These are phyloP conservation scores for Gobiocypris rarus DNA, from an alignment of 2,113 vertebrate species.

Conservation along the genomic window DNA sequence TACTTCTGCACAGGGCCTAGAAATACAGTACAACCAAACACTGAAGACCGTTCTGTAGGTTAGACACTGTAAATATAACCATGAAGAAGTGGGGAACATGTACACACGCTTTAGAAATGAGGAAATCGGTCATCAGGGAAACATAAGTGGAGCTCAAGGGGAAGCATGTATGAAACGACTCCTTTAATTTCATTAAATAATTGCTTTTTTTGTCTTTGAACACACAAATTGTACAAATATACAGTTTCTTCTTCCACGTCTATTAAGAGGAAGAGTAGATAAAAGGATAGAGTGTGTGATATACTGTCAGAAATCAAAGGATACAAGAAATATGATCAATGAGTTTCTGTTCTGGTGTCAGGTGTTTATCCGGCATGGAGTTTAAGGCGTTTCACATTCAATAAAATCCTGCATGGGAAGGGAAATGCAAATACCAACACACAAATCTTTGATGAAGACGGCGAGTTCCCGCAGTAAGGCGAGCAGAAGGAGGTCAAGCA, in stretches of 20 bases:
- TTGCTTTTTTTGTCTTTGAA: not conserved
- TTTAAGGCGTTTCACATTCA: constrained; percentile 33
- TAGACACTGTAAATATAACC: not conserved
- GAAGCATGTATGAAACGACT: not conserved
- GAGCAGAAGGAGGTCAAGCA: constrained; percentile 51
- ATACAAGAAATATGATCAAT: not conserved
- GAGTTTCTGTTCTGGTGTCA: not conserved
- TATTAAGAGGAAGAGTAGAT: constrained; percentile 21
- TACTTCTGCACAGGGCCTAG: constrained; percentile 39
- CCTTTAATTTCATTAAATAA: constrained; percentile 46
- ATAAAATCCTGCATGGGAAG: not conserved
- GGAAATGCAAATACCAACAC: constrained; percentile 16
- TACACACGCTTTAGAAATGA: too few species aligned
- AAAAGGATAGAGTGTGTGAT: constrained; percentile 9
- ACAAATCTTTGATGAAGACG: not conserved
- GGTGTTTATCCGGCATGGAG: not conserved
- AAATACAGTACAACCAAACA: not conserved
- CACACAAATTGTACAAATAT: constrained; percentile 40
- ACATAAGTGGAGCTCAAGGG: too few species aligned
- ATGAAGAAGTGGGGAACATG: not conserved
- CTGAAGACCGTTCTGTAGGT: not conserved
- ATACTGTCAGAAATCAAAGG: not conserved
- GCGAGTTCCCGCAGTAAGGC: not conserved
- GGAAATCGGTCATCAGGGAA: too few species aligned
- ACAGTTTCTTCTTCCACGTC: constrained; percentile 34